Evolutionary conservation across 2,797 vertebrate species (phyloP).

Genomic region (Hippoglossus hippoglossus): DNA sequence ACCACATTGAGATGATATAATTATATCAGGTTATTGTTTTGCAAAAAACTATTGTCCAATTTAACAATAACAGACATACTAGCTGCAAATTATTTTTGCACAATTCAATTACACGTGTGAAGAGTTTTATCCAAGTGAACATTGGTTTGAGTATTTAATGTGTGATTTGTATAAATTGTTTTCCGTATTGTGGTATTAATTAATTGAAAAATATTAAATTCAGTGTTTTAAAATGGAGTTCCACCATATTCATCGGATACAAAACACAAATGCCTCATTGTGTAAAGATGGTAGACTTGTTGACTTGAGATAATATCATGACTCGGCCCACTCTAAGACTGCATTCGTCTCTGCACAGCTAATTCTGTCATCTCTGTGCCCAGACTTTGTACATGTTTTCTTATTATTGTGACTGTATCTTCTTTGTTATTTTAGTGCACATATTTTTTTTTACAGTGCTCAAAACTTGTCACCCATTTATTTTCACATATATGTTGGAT

Average conservation of each 20-base stretch:
- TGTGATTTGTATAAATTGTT: slow-evolving; percentile 4
- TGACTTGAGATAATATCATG: not conserved
- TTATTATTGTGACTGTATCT: not conserved
- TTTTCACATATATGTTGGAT: slow-evolving; percentile 6
- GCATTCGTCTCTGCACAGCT: not conserved
- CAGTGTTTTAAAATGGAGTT: slow-evolving; percentile 3
- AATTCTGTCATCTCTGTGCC: slow-evolving; percentile 5
- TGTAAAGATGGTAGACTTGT: not conserved
- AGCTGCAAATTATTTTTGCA: not conserved
- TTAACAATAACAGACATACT: not conserved
- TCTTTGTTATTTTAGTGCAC: slow-evolving; percentile 7
- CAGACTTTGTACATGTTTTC: slow-evolving; percentile 11
- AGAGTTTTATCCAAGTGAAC: not conserved
- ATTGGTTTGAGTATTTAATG: slow-evolving; percentile 1
- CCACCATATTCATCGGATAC: not conserved
- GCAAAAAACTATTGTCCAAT: not conserved
- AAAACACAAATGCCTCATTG: slow-evolving; percentile 5
- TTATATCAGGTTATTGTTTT: not conserved
- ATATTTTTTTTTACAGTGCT: slow-evolving; percentile 1
- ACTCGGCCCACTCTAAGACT: not conserved
- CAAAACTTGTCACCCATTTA: not conserved
- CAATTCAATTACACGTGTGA: not conserved
- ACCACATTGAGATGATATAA: not conserved
- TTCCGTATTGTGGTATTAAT: slow-evolving; percentile 11
- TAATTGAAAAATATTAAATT: not conserved